Conservation (phyloP, 2,888 invertebrate genomes). For the Nomada flava region DNA sequence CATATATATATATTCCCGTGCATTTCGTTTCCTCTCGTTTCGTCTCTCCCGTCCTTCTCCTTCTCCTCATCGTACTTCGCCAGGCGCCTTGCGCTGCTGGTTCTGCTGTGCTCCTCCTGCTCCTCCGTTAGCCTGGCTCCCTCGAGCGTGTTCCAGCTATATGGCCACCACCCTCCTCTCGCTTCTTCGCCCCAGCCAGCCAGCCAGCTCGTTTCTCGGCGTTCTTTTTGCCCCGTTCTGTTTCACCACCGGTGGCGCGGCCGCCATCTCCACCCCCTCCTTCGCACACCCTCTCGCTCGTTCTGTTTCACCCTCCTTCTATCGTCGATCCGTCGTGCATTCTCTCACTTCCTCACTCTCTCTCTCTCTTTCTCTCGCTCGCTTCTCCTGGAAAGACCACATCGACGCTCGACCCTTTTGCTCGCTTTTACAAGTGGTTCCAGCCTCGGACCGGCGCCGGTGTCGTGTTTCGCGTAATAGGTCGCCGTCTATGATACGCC, state of each 20-base stretch:
- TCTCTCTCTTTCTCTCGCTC: slow-evolving; percentile 1
- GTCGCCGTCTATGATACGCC: slow-evolving; percentile 75
- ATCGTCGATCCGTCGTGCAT: slow-evolving; percentile 43
- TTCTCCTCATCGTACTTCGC: not conserved
- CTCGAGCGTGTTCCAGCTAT: slow-evolving; percentile 62
- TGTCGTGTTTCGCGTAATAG: slow-evolving; percentile 81
- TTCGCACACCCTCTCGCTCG: slow-evolving; percentile 38
- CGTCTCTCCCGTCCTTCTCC: slow-evolving; percentile 57
- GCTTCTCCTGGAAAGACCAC: slow-evolving; percentile 25
- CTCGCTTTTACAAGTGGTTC: slow-evolving; percentile 75
- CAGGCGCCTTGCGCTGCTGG: slow-evolving; percentile 30
- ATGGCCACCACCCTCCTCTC: slow-evolving; percentile 48
- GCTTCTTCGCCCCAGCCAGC: slow-evolving; percentile 50
- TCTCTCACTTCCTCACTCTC: slow-evolving; percentile 2
- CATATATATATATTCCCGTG: slow-evolving; percentile 74
- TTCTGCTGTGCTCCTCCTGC: slow-evolving; percentile 30
- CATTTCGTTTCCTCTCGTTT: slow-evolving; percentile 75
- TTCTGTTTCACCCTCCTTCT: slow-evolving; percentile 38
- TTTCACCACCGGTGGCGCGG: slow-evolving; percentile 69
- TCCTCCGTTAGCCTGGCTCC: slow-evolving; percentile 47
- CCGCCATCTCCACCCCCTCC: slow-evolving; percentile 33
- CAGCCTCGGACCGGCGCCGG: slow-evolving; percentile 76
- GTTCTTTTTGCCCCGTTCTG: slow-evolving; percentile 72
- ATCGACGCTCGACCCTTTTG: slow-evolving; percentile 49
- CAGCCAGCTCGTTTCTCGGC: slow-evolving; percentile 64